Evolutionary conservation across 2,113 vertebrate species (phyloP), one percentile per base, ranked within the genome.

Genomic region (Aldabrachelys gigantea): DNA sequence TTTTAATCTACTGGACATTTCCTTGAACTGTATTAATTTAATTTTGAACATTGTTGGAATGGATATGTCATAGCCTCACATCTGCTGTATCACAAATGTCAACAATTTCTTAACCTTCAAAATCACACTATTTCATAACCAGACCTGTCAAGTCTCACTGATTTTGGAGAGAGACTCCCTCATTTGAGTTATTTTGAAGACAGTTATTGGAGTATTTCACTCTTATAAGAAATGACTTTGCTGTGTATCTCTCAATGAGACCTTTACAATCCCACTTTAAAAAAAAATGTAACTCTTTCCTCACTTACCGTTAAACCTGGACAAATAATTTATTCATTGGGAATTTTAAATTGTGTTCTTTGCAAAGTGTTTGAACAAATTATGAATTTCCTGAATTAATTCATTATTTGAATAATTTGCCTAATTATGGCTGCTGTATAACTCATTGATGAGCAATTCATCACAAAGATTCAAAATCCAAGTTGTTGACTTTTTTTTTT

Each of bases 1-100:
- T 96, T 95, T 88, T 56, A 85, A 92, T 65, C 38, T 80, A 65
- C 10, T 54, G 53, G 12, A 84, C 10, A 49, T 92, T 94, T 89
- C 83, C 75, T 75, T 89, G 50, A 57, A 92, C 50, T 94, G 87
- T 35, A 85, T 80, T 80, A 80, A 96, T 89, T 91, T 80, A 87
- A 5, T 11, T 93, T 91, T 90, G 82, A 72, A 10, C 57, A 41
- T 49, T 91, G 62, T 17, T n/a, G 65, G 89, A 94, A 96, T 21
- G 27, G 90, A 89, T 54, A 79, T 84, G 82, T 31, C 17, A 41
- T 44, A 92, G 83, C 25, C 25, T 76, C 57, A 69, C 81, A 89
- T 65, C 35, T 87, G 12, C 31, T 65, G 3, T 69, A 57, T 82
- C 80, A 87, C 79, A 87, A 92, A 96, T 69, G 78, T 65, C 84